phyloP scores from a whole-genome alignment of 2,888 invertebrate species.

The Phaedon cochleariae region DNA sequence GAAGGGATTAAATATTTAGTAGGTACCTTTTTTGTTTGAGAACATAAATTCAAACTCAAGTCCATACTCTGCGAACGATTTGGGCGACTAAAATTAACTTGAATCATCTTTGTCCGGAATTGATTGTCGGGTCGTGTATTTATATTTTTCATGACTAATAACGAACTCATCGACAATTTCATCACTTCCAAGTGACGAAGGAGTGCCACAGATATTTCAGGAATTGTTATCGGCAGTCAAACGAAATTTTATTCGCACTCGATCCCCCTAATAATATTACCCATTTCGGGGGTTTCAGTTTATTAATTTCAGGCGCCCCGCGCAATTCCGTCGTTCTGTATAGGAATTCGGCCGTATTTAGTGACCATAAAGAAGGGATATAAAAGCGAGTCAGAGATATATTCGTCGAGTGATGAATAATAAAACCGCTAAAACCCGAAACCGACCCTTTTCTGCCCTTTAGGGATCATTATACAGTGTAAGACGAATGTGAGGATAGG shows the following conservation, averaged over 20 bases:
- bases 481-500: not conserved
- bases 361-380: conserved; percentile 11
- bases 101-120: too few relatives aligned
- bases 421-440: conserved; percentile 14
- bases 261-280: not conserved
- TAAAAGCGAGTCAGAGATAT: conserved; percentile 20
- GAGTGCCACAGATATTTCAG: not conserved
- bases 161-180: not conserved
- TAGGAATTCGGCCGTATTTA: not conserved
- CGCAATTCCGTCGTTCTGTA: not conserved
- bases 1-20: too few relatives aligned
- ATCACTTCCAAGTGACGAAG: not conserved
- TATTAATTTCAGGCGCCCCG: not conserved
- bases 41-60: too few relatives aligned
- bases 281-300: not conserved
- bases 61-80: too few relatives aligned
- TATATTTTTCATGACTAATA: too few relatives aligned
- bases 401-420: conserved; percentile 26
- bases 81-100: too few relatives aligned
- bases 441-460: conserved; percentile 9
- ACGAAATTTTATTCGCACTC: not conserved
- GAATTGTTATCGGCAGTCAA: not conserved
- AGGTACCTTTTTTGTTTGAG: too few relatives aligned
- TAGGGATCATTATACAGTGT: conserved; percentile 27
- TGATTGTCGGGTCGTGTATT: too few relatives aligned